Percentiles rank a stretch among this genome's conserved stretches.
phyloP scores from a whole-genome alignment of 2,888 invertebrate species.

The Tachina grossa region DNA sequence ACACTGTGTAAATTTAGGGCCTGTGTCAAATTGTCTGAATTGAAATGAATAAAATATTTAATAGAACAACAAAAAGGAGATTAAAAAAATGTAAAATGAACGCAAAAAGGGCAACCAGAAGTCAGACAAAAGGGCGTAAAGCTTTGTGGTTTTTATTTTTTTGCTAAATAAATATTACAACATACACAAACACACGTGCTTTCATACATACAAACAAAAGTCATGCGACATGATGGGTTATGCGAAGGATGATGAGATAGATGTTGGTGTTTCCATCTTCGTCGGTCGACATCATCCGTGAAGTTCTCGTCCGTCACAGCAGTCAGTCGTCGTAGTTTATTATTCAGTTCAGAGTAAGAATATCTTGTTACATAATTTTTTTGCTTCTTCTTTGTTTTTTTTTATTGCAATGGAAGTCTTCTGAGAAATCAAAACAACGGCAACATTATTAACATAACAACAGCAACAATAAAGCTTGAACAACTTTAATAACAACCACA shows the following conservation, averaged over 20 bases:
- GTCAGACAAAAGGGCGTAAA: conserved; percentile 68
- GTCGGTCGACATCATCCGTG: conserved; percentile 19
- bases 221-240: conserved; percentile 45
- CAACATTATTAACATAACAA: conserved; percentile 54
- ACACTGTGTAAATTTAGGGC: conserved; percentile 65
- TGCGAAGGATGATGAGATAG: conserved; percentile 38
- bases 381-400: not conserved
- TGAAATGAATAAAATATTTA: conserved; percentile 69
- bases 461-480: conserved; percentile 42
- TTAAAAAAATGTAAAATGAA: conserved; percentile 42
- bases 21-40: conserved; percentile 71
- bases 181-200: not conserved
- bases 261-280: conserved; percentile 34
- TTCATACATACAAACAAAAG: conserved; percentile 6
- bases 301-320: conserved; percentile 1
- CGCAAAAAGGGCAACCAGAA: conserved; percentile 58
- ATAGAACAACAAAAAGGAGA: conserved; percentile 41
- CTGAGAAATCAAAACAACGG: conserved; percentile 62
- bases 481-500: conserved; percentile 42
- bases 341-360: conserved; percentile 48
- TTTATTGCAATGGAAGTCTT: conserved; percentile 46
- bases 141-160: conserved; percentile 65
- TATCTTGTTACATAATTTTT: conserved; percentile 27
- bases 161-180: conserved; percentile 63
- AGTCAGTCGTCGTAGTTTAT: conserved; percentile 10